phyloP scores from a whole-genome alignment of 30 jellyfish, hydroid and myxozoan genomes.

The Sanderia malayensis region DNA sequence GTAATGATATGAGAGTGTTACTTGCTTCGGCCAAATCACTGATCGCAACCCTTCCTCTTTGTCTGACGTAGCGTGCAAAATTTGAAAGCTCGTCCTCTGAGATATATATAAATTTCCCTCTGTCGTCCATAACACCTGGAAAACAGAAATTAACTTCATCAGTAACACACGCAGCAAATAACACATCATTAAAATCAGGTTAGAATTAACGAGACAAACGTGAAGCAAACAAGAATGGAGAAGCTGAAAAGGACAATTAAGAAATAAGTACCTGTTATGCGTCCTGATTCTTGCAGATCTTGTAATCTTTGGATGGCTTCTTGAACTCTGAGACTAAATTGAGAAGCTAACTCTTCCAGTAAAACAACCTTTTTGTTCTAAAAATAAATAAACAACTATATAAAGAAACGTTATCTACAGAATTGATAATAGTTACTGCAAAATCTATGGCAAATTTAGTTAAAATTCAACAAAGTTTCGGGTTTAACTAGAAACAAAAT shows the following conservation, averaged over 20 bases:
- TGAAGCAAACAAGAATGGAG: too few relatives aligned
- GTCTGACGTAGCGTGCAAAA: slow-evolving; percentile 85
- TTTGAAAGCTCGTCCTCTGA: slow-evolving; percentile 85
- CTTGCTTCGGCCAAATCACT: slow-evolving; percentile 94
- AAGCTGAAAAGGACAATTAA: too few relatives aligned
- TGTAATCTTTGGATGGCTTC: slow-evolving; percentile 90
- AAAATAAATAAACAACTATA: not conserved
- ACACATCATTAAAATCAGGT: too few relatives aligned
- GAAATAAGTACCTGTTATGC: slow-evolving; percentile 78
- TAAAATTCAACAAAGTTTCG: too few relatives aligned
- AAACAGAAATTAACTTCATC: too few relatives aligned
- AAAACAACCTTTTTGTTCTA: slow-evolving; percentile 78
- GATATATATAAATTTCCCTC: slow-evolving; percentile 88
- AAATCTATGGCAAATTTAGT: too few relatives aligned
- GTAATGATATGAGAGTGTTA: slow-evolving; percentile 67
- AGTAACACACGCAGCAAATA: too few relatives aligned
- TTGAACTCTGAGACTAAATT: slow-evolving; percentile 83
- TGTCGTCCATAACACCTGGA: slow-evolving; percentile 96
- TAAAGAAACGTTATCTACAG: too few relatives aligned
- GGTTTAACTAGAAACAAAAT: too few relatives aligned
- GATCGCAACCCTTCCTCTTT: slow-evolving; percentile 91
- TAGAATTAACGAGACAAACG: too few relatives aligned
- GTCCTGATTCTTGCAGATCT: slow-evolving; percentile 84
- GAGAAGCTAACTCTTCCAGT: slow-evolving; percentile 90
- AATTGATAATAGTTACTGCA: too few relatives aligned